Evolutionary conservation across 2,888 invertebrate species (phyloP).

Genomic region (Monochamus alternatus): DNA sequence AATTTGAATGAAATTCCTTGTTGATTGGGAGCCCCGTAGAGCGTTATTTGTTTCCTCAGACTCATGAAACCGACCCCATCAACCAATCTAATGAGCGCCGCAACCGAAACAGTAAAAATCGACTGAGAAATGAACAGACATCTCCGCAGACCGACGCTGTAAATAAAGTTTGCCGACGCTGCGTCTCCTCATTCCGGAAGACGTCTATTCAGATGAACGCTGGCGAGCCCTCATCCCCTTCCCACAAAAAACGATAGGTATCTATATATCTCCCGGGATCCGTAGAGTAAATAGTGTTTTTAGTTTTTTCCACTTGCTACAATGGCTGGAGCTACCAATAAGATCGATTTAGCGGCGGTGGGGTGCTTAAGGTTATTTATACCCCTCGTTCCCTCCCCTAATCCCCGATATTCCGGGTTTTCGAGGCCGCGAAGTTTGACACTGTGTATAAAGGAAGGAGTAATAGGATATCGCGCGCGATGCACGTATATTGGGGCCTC

Average conservation of each 20-base stretch:
- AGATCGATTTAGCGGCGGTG: slow-evolving; percentile 18
- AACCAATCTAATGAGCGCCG: slow-evolving; percentile 29
- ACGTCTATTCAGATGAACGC: slow-evolving; percentile 68
- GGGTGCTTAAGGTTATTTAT: slow-evolving; percentile 30
- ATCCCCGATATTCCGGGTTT: background rate
- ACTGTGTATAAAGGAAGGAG: too few species aligned
- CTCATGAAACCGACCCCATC: background rate
- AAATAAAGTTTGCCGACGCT: slow-evolving; percentile 69
- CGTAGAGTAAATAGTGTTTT: slow-evolving; percentile 50
- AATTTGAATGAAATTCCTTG: too few species aligned
- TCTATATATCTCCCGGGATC: slow-evolving; percentile 49
- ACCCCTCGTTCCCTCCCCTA: slow-evolving; percentile 13
- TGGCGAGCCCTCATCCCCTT: slow-evolving; percentile 53
- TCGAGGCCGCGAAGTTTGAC: too few species aligned
- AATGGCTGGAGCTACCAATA: slow-evolving; percentile 28
- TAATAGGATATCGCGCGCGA: too few species aligned
- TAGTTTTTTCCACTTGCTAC: slow-evolving; percentile 45
- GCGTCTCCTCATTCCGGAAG: slow-evolving; percentile 68
- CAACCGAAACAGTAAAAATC: slow-evolving; percentile 13
- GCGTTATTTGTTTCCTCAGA: background rate
- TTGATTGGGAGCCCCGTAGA: background rate
- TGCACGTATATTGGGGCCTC: background rate
- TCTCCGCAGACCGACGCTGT: slow-evolving; percentile 60
- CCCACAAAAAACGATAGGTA: slow-evolving; percentile 50
- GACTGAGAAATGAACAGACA: slow-evolving; percentile 32